Evolutionary conservation across 2,888 invertebrate species (phyloP).

Genomic region (Ceriagrion tenellum): DNA sequence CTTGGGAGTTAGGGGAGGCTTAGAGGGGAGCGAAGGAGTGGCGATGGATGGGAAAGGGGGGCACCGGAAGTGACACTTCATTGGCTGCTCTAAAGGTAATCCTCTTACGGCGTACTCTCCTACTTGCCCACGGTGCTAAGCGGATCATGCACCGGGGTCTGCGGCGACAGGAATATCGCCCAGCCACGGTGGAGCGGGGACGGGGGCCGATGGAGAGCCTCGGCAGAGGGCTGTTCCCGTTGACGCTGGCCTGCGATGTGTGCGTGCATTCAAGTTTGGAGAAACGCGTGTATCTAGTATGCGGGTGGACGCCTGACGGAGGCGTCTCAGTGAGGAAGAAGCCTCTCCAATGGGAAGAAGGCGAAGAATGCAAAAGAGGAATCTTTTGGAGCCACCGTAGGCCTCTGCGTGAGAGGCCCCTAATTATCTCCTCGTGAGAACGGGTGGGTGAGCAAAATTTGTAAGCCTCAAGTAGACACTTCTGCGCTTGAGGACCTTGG

Average conservation of each 20-base stretch:
- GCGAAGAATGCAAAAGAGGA: not conserved
- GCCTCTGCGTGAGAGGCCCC: not conserved
- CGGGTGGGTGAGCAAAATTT: not conserved
- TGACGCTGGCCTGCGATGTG: not conserved
- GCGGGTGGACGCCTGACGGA: not conserved
- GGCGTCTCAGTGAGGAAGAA: not conserved
- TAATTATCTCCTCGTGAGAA: not conserved
- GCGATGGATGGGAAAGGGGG: not conserved
- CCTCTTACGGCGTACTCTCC: conserved; percentile 51
- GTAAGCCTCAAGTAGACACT: not conserved
- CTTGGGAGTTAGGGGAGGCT: not conserved
- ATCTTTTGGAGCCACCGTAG: not conserved
- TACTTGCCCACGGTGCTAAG: conserved; percentile 32
- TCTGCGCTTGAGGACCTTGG: not conserved
- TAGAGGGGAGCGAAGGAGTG: not conserved
- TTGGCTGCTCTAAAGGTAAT: conserved; percentile 52
- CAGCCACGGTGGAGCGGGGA: not conserved
- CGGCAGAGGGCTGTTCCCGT: not conserved
- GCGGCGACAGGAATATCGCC: conserved; percentile 8
- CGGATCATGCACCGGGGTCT: conserved; percentile 55
- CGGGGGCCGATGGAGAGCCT: not conserved
- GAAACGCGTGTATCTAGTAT: not conserved
- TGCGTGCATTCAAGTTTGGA: not conserved
- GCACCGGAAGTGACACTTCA: conserved; percentile 66
- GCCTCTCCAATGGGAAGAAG: not conserved